Evolutionary conservation across 2,113 vertebrate species (phyloP), one percentile per base, ranked within the genome.

Genomic region (Pantherophis guttatus): DNA sequence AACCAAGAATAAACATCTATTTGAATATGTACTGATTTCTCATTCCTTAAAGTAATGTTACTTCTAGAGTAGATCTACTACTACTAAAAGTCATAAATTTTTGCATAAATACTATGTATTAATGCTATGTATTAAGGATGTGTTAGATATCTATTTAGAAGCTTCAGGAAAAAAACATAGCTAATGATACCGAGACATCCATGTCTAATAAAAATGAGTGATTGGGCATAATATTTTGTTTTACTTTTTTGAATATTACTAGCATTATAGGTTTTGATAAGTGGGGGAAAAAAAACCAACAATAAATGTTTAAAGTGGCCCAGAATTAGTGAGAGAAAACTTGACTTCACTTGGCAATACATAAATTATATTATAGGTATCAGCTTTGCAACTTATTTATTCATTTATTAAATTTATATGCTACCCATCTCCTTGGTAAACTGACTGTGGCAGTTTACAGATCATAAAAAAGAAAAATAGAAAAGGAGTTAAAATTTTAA

Each of bases 221-320:
- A 13, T 33, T 94, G 90, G 92, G 95, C 81, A 88, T 87, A 48
- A 33, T 23, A 94, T 95, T 92, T 39, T 92, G 57, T 90, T 88
- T 19, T 93, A 9, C 91, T 92, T 94, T 95, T 93, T 3, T 1
- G 10, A 90, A 93, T 81, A 88, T 88, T 89, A 5, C 8, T 81
- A 24, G 26, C 92, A 50, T 58, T 12, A 86, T 26, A n/a, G 24
- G 24, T 86, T 13, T n/a, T 10, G 21, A 26, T 12, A 48, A 48
- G 15, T 13, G 33, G 12, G 12, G 13, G 5, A 10, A 33, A n/a
- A 24, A 81, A 81, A 23, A 3, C 24, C 11, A 91, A 8, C 24
- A 85, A 62, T 55, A 93, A 94, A 94, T 24, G 1, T 23, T 0
- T 21, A 26, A 81, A 87, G 1, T 75, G 48, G 50, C 26, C 21